phyloP scores from a whole-genome alignment of 2,888 invertebrate species.

The Eilema sororculum region DNA sequence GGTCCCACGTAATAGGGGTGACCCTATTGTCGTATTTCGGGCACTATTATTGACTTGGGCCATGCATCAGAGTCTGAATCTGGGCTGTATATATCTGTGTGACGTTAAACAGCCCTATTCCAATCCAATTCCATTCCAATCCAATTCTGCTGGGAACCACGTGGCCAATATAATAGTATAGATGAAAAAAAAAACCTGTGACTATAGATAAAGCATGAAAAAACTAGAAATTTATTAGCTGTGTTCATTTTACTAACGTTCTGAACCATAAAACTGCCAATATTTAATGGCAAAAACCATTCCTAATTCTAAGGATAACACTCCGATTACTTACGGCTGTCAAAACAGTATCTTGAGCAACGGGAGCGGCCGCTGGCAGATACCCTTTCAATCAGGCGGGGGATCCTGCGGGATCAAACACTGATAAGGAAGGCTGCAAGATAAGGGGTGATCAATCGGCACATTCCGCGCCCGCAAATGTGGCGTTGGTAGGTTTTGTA shows the following conservation, averaged over 20 bases:
- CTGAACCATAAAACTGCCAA: neutral
- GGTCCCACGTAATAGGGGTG: too few relatives aligned
- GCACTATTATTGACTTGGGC: too few relatives aligned
- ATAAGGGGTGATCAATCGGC: constrained; percentile 45
- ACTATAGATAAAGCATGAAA: too few relatives aligned
- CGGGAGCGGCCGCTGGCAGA: neutral
- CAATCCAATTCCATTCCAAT: too few relatives aligned
- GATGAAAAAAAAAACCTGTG: too few relatives aligned
- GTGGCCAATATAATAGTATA: too few relatives aligned
- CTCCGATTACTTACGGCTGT: neutral
- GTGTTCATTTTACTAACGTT: neutral
- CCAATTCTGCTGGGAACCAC: too few relatives aligned
- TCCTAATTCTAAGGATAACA: neutral
- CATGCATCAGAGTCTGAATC: too few relatives aligned
- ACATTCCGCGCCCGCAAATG: constrained; percentile 26
- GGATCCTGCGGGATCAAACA: constrained; percentile 11
- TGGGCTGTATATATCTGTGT: too few relatives aligned
- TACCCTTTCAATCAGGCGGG: constrained; percentile 14
- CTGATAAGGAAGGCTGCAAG: constrained; percentile 23
- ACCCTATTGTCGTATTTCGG: too few relatives aligned
- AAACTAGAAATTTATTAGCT: too few relatives aligned
- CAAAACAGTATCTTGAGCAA: neutral
- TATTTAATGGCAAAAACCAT: neutral
- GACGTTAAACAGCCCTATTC: too few relatives aligned
- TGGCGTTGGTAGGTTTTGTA: neutral